These are phyloP conservation scores for Lethrus apterus DNA, from an alignment of 1,140 invertebrate genomes.

Conservation along the genomic window DNA sequence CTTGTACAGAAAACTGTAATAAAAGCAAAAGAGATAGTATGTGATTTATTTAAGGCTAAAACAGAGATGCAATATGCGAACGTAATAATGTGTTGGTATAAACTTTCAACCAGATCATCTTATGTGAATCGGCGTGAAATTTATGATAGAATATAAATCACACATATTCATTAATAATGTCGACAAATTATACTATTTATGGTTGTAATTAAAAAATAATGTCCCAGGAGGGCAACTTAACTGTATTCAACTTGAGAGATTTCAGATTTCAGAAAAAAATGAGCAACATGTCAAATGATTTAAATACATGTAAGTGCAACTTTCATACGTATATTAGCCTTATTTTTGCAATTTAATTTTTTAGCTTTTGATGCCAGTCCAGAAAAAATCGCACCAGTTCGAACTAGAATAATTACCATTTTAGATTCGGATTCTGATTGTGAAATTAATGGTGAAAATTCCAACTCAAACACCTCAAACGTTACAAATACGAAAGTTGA, in stretches of 20 bases:
- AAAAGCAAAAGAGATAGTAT: too few species aligned
- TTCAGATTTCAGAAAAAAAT: slow-evolving; percentile 35
- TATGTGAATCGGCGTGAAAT: too few species aligned
- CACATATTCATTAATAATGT: too few species aligned
- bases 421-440: slow-evolving; percentile 36
- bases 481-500: background rate
- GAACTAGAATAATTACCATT: slow-evolving; percentile 25
- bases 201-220: background rate
- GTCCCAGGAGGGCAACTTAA: too few species aligned
- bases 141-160: too few species aligned
- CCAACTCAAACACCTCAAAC: slow-evolving; percentile 2
- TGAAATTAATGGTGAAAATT: slow-evolving; percentile 20
- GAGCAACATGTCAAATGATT: slow-evolving; percentile 5
- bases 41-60: too few species aligned
- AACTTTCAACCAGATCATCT: too few species aligned
- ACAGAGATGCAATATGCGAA: too few species aligned
- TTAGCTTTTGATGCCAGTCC: slow-evolving; percentile 8
- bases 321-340: slow-evolving; percentile 22
- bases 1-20: too few species aligned
- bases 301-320: slow-evolving; percentile 9
- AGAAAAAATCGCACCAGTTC: slow-evolving; percentile 13
- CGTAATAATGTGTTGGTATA: too few species aligned
- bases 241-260: slow-evolving; percentile 28
- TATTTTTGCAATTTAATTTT: slow-evolving; percentile 11
- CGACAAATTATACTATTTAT: too few species aligned